phyloP scores from a whole-genome alignment of 2,797 vertebrate genomes.

The Brotula barbata region DNA sequence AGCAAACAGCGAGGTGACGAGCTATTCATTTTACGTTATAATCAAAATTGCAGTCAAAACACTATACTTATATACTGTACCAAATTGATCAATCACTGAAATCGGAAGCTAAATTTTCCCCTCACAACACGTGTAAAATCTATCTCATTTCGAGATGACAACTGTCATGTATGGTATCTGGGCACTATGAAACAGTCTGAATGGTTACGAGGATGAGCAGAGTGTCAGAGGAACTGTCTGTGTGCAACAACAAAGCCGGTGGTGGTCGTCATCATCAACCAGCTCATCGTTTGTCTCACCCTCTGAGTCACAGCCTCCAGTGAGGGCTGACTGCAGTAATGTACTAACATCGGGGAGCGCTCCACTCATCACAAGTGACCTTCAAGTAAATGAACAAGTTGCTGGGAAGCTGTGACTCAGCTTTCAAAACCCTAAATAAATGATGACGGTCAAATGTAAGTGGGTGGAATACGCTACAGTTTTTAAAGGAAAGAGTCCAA shows the following conservation, averaged over 20 bases:
- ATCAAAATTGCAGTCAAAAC: too few relatives aligned
- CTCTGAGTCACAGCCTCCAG: constrained; percentile 66
- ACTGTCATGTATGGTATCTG: constrained; percentile 17
- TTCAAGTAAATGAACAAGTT: constrained; percentile 21
- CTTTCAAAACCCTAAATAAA: constrained; percentile 5
- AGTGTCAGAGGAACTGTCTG: constrained; percentile 6
- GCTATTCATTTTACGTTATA: too few relatives aligned
- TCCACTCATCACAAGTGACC: constrained; percentile 46
- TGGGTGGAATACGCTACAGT: too few relatives aligned
- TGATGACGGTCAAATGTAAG: too few relatives aligned
- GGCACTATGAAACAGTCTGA: constrained; percentile 9
- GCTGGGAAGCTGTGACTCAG: constrained; percentile 46
- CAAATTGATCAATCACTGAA: too few relatives aligned
- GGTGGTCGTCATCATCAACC: constrained; percentile 50
- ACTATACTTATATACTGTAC: too few relatives aligned
- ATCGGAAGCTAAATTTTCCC: too few relatives aligned
- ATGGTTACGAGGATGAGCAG: constrained; percentile 39
- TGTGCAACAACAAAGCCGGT: constrained; percentile 38
- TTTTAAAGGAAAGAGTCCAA: too few relatives aligned
- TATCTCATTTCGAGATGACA: too few relatives aligned
- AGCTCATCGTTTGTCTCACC: constrained; percentile 51
- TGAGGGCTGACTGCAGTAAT: constrained; percentile 29
- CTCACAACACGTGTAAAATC: too few relatives aligned
- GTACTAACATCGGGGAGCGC: constrained; percentile 21
- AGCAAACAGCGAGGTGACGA: too few relatives aligned